Base-by-base conservation (phyloP, 2,888 invertebrate genomes). In the Campaea margaritaria region DNA sequence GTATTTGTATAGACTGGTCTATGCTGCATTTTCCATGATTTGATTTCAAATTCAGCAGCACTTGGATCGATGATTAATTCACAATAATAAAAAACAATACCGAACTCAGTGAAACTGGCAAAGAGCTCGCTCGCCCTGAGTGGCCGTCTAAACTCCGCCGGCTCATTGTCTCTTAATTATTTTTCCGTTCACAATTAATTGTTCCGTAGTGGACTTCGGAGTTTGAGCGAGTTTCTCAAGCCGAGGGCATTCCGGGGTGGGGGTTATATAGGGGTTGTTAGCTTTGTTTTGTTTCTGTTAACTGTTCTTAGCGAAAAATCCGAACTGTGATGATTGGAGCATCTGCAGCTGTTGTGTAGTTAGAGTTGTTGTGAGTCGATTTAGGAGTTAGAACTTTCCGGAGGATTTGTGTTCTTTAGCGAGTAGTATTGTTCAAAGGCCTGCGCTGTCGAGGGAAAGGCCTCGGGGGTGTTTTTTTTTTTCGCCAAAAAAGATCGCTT, bases 121-220 rank as follows among this genome's bases (percentile, higher is more conserved):
- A 38, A 42, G 2, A 49, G 39, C 14, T 39, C 27, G 10, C 13
- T 10, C 0, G 39, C 10, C 27, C 27, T n/a, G 34, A 43, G 31
- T 34, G 14, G n/a, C 28, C 34, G 42, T 13, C 45, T 28, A 21
- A 43, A 45, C 43, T 53, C 38, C 15, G 27, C 31, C 52, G 42
- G 52, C 55, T 59, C 56, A 49, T 54, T 63, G 59, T 64, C 56
- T 62, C 62, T 62, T 70, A 67, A 70, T 67, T 66, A 67, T 67
- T 65, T 70, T 64, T 67, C 31, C 63, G 50, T 63, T 65, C 50
- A 54, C 60, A 62, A 65, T 65, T 66, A 64, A 68, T 64, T 65
- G 64, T 45, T 45, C 52, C 63, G 67, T 63, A 62, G 31, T 43
- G 62, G 48, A 36, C 43, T 43, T 31, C 15, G 27, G 16, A 58